Evolutionary conservation across 2,888 invertebrate species (phyloP), one percentile per base, ranked within the genome.

Genomic region (Scaptomyza polygonia): DNA sequence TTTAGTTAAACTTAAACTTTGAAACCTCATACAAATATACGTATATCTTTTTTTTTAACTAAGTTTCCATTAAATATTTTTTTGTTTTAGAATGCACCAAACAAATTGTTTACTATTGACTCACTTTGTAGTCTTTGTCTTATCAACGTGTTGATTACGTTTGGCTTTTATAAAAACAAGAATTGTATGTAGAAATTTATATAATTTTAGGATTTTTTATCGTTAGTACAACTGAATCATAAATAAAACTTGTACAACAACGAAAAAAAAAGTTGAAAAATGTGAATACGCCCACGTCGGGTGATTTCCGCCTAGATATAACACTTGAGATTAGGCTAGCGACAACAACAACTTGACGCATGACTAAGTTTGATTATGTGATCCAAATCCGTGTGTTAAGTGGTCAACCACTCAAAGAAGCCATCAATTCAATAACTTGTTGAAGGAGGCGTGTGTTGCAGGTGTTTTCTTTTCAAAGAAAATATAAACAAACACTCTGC

Each of bases 121-220:
- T 77, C 72, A 75, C 34, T 39, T 48, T 30, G 32, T 21, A 11
- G 16, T 29, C 5, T 25, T 14, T 40, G 25, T 39, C 34, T 65
- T 77, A 86, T 77, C 77, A 65, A 8, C 14, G 1, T n/a, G 45
- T 49, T 70, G 70, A 78, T 65, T n/a, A n/a, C n/a, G n/a, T n/a
- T n/a, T n/a, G n/a, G n/a, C n/a, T n/a, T n/a, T n/a, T n/a, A n/a
- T n/a, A n/a, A n/a, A n/a, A n/a, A n/a, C n/a, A 71, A 48, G 57
- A 47, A 25, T 5, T 25, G 25, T 25, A 25, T 25, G 4, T 69
- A 66, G 43, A 59, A 58, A 57, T 30, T 16, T 42, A 27, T 49
- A 44, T n/a, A n/a, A 27, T 16, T 25, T 40, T 30, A 43, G 6
- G 21, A 43, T 32, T 39, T 1, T 53, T 27, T n/a, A n/a, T 47